A percentile compares a stretch with the other conserved stretches of the same genome.
Conservation (phyloP, 1,140 invertebrate genomes). For the Drosophila chauvacae region DNA sequence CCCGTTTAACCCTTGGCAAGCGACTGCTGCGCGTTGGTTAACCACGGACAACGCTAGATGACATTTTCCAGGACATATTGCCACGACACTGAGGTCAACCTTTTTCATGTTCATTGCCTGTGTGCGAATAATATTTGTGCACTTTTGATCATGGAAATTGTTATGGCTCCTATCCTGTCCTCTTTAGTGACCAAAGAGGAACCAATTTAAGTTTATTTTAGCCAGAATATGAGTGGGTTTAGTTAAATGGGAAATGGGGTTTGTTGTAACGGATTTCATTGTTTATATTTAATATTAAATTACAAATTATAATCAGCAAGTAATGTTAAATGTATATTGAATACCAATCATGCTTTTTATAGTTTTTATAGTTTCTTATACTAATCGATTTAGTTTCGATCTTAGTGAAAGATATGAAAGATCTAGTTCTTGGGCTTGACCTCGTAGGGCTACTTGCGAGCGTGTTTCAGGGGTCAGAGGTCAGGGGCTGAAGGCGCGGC, state of each 20-base stretch:
- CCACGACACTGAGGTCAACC: constrained; percentile 77
- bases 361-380: too few relatives aligned
- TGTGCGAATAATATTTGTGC: constrained; percentile 14
- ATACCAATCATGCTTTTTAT: too few relatives aligned
- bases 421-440: constrained; percentile 21
- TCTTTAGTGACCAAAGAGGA: background rate
- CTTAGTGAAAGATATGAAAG: background rate
- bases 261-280: background rate
- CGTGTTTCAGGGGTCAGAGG: constrained; percentile 7
- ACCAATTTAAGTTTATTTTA: constrained; percentile 9
- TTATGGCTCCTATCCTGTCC: constrained; percentile 5
- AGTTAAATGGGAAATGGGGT: background rate
- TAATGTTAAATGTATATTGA: too few relatives aligned
- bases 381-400: background rate
- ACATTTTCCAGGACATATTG: constrained; percentile 78
- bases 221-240: background rate
- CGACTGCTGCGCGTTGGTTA: constrained; percentile 62
- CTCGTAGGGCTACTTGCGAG: constrained; percentile 10
- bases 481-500: constrained; percentile 25
- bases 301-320: background rate
- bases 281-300: background rate
- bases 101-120: constrained; percentile 76
- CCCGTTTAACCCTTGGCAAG: constrained; percentile 77
- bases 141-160: constrained; percentile 3
- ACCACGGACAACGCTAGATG: constrained; percentile 66